Evolutionary conservation across 2,113 vertebrate genomes (phyloP).

Genomic region (Rhegmatorhina hoffmannsi): DNA sequence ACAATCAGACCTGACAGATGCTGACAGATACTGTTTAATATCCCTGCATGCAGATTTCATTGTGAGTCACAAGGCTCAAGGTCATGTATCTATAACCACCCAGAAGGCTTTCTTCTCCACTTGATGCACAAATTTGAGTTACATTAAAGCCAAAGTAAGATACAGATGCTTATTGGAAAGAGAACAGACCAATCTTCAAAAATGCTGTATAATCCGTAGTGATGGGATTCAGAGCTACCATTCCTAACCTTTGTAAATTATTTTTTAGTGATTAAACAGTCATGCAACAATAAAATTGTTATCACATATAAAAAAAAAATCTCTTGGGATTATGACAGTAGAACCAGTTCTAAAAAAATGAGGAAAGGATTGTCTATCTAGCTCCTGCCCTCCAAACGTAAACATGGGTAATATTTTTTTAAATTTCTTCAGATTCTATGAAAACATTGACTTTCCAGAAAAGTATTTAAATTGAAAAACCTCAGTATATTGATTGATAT

Average conservation of each 20-base stretch:
- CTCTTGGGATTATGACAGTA: not conserved
- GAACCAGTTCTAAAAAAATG: not conserved
- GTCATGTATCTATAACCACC: constrained; percentile 16
- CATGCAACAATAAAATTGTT: constrained; percentile 9
- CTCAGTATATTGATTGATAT: not conserved
- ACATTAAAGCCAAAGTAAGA: constrained; percentile 37
- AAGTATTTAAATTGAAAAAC: not conserved
- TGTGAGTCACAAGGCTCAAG: constrained; percentile 34
- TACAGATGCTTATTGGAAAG: constrained; percentile 25
- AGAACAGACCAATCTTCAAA: constrained; percentile 7
- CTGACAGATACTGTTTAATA: constrained; percentile 45
- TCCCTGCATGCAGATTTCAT: not conserved
- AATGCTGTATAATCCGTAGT: constrained; percentile 1
- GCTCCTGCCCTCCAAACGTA: not conserved
- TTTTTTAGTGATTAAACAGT: constrained; percentile 38
- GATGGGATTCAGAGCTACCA: not conserved
- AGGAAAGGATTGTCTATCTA: not conserved
- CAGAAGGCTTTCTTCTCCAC: constrained; percentile 44
- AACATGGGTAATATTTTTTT: not conserved
- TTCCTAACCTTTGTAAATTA: not conserved
- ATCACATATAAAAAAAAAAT: not conserved
- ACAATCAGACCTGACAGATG: constrained; percentile 11
- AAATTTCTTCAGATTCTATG: not conserved
- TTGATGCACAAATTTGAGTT: constrained; percentile 43
- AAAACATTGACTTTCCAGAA: not conserved